phyloP scores from a whole-genome alignment of 2,113 vertebrate genomes.

The Meleagris gallopavo region DNA sequence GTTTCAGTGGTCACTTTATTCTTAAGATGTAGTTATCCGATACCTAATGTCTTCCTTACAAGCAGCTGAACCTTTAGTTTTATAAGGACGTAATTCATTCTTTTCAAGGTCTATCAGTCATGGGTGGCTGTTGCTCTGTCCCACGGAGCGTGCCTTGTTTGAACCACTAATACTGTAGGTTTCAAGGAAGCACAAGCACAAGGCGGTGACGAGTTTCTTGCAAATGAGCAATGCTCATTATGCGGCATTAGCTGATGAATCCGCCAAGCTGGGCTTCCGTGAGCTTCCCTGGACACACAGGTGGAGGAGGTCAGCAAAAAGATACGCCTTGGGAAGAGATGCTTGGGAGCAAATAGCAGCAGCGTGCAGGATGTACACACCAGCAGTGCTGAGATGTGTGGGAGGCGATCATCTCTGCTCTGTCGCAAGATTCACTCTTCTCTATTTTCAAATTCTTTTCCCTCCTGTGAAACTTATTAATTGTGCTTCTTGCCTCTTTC shows the following conservation, averaged over 20 bases:
- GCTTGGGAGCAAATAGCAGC: not conserved
- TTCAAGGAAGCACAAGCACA: not conserved
- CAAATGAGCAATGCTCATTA: not conserved
- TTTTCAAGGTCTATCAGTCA: not conserved
- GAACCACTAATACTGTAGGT: not conserved
- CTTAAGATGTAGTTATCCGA: not conserved
- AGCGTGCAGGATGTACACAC: rapidly evolving
- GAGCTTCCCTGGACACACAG: not conserved
- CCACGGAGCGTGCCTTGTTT: not conserved
- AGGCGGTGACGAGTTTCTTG: not conserved
- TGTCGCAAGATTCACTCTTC: not conserved
- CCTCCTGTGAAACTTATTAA: not conserved
- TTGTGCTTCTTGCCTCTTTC: not conserved
- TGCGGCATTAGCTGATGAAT: not conserved
- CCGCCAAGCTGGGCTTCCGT: not conserved
- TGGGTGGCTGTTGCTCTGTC: not conserved
- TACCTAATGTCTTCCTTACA: not conserved
- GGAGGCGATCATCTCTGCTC: not conserved
- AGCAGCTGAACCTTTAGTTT: not conserved
- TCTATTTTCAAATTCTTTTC: not conserved
- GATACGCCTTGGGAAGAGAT: not conserved
- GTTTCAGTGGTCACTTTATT: not conserved
- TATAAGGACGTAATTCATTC: not conserved
- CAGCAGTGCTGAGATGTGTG: not conserved
- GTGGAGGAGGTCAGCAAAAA: not conserved